A percentile compares a stretch with the other conserved stretches of the same genome.
Conservation (phyloP, 2,113 vertebrate genomes). For the Rhinichthys klamathensis region DNA sequence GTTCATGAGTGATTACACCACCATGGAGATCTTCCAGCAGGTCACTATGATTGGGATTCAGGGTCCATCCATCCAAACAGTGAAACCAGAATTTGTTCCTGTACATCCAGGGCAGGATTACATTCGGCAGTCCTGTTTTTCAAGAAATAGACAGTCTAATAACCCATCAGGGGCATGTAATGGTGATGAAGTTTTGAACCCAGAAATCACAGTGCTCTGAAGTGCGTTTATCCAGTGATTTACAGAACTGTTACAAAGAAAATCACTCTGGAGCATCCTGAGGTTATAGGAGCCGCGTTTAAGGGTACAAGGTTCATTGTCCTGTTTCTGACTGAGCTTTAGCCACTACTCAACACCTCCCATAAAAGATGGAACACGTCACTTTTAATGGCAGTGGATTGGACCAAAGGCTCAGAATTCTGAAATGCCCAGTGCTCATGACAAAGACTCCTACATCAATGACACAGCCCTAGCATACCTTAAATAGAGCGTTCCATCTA, state of each 20-base stretch:
- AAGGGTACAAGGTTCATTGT: background rate
- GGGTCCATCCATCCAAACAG: background rate
- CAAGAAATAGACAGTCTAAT: background rate
- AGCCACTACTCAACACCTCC: background rate
- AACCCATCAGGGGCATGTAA: background rate
- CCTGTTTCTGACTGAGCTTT: background rate
- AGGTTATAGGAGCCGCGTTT: background rate
- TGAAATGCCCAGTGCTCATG: background rate
- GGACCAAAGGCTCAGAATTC: background rate
- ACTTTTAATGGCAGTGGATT: background rate
- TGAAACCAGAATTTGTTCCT: background rate
- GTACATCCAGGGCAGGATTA: constrained; percentile 56
- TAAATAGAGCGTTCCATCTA: no score
- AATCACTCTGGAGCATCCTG: background rate
- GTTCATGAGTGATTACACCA: constrained; percentile 76
- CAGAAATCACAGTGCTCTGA: constrained; percentile 1
- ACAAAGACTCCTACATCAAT: no score
- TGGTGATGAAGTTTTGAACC: background rate
- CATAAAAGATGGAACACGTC: background rate
- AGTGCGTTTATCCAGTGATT: background rate
- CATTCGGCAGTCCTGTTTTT: constrained; percentile 50
- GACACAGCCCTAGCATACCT: no score
- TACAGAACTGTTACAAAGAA: background rate
- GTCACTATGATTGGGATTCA: background rate
- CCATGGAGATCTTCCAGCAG: constrained; percentile 78